A percentile compares a stretch with the other conserved stretches of the same genome.
These are phyloP conservation scores for Conchocele bisecta DNA, from an alignment of 2,888 invertebrate species.

Conservation along the genomic window DNA sequence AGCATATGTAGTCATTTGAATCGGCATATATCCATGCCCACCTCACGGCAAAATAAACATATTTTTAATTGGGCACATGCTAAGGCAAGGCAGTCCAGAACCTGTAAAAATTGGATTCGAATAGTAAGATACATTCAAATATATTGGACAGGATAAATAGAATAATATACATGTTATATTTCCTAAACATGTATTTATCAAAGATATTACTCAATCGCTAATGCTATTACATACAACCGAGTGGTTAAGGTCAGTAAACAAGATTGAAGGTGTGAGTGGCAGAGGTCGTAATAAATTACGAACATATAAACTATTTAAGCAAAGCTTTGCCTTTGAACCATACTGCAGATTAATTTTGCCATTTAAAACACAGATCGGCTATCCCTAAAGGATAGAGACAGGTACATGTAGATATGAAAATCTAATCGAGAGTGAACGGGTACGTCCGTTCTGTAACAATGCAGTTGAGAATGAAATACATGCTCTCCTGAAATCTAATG, in stretches of 20 bases:
- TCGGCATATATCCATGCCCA: no score
- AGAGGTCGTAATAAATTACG: slow-evolving; percentile 6
- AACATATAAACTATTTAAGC: slow-evolving; percentile 6
- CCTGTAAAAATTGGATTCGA: background rate
- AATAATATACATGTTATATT: no score
- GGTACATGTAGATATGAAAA: slow-evolving; percentile 12
- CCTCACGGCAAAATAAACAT: no score
- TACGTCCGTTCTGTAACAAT: slow-evolving; percentile 1
- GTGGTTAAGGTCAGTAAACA: background rate
- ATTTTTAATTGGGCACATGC: no score
- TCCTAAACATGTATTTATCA: no score
- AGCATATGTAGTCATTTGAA: background rate
- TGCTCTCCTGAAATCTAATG: slow-evolving; percentile 4
- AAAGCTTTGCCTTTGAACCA: background rate
- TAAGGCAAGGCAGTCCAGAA: background rate
- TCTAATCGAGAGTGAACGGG: background rate
- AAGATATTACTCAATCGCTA: no score
- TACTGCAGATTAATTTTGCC: slow-evolving; percentile 3
- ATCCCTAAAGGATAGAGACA: slow-evolving; percentile 1
- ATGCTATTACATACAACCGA: background rate
- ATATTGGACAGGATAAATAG: background rate
- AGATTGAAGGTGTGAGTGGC: background rate
- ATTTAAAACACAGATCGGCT: background rate
- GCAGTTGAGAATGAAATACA: slow-evolving; percentile 29
- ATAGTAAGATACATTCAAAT: background rate